phyloP scores from a whole-genome alignment of 2,888 invertebrate species.

The Heliconius charithonia region DNA sequence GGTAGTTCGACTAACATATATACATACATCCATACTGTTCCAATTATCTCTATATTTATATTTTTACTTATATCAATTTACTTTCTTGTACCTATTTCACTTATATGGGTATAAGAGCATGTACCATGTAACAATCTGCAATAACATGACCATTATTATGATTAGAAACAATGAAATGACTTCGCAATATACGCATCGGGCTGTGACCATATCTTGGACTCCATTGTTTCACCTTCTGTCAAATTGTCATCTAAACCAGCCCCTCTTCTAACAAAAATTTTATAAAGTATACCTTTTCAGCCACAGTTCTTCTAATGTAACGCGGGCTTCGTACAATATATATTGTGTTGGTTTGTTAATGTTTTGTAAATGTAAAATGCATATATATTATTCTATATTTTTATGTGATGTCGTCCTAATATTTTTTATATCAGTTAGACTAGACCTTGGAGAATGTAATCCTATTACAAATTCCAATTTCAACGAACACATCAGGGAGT shows the following conservation, averaged over 20 bases:
- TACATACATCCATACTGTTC: constrained; percentile 5
- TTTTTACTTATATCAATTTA: constrained; percentile 34
- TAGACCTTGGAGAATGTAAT: constrained; percentile 48
- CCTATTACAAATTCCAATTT: constrained; percentile 60
- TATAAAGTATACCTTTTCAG: constrained; percentile 68
- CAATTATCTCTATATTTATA: constrained; percentile 19
- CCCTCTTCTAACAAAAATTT: constrained; percentile 65
- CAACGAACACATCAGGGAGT: constrained; percentile 67
- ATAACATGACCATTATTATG: constrained; percentile 68
- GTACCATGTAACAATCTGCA: constrained; percentile 70
- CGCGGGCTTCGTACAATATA: constrained; percentile 49
- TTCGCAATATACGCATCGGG: constrained; percentile 75
- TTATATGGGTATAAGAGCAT: constrained; percentile 56
- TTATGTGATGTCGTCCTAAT: constrained; percentile 39
- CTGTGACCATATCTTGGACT: constrained; percentile 73
- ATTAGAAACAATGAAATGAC: constrained; percentile 73
- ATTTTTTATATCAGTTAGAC: constrained; percentile 40
- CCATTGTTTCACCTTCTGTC: constrained; percentile 74
- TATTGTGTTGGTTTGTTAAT: constrained; percentile 47
- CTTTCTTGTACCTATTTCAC: constrained; percentile 54
- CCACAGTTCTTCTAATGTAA: constrained; percentile 54
- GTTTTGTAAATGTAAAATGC: constrained; percentile 42
- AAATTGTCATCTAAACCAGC: constrained; percentile 76
- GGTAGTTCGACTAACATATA: constrained; percentile 21
- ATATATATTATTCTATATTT: constrained; percentile 36